These are phyloP conservation scores for Bombus terrestris DNA, from an alignment of 1,140 invertebrate genomes.

Conservation along the genomic window DNA sequence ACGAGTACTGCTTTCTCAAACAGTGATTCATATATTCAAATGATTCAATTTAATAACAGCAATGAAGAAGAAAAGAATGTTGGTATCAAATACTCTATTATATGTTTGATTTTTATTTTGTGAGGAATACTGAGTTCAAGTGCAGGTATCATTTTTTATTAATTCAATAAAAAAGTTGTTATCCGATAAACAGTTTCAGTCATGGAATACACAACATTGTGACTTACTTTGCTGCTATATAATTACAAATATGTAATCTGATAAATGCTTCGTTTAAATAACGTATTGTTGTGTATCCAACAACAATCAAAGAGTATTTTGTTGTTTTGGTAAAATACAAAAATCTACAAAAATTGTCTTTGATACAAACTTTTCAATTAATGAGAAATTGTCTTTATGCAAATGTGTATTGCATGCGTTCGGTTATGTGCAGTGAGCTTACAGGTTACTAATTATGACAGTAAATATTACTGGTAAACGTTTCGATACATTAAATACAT, in stretches of 20 bases:
- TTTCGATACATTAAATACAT: not conserved
- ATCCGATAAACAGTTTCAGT: no score
- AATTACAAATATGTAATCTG: not conserved
- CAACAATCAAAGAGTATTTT: not conserved
- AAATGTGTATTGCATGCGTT: not conserved
- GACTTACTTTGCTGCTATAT: not conserved
- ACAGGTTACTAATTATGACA: not conserved
- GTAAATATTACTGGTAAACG: not conserved
- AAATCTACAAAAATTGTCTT: not conserved
- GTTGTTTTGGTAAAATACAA: not conserved
- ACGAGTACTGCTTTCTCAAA: no score
- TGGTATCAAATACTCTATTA: not conserved
- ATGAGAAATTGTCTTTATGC: not conserved
- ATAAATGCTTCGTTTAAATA: no score
- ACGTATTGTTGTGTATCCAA: not conserved
- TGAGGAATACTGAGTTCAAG: no score
- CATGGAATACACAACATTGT: no score
- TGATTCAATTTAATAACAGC: no score
- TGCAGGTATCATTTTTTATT: no score
- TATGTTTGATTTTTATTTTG: not conserved
- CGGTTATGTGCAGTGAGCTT: no score
- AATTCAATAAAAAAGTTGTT: no score
- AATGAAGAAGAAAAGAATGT: no score
- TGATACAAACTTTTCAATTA: not conserved
- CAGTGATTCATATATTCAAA: no score